Percentiles rank a stretch among this genome's conserved stretches.
Evolutionary conservation across 1,140 invertebrate genomes (phyloP).

Genomic region (Aphaenogaster floridana): DNA sequence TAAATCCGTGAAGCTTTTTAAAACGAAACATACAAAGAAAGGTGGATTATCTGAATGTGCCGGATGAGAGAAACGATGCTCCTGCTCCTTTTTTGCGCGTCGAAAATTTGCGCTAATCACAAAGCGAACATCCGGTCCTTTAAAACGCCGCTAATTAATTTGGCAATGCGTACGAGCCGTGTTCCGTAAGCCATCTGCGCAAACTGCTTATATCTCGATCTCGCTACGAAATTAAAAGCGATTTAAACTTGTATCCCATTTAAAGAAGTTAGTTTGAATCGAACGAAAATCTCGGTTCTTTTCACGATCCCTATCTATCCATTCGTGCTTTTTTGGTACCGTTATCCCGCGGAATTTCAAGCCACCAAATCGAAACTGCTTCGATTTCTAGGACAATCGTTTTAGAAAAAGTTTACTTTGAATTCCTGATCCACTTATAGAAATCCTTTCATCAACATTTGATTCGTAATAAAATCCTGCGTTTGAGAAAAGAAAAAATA

Average conservation of each 20-base stretch:
- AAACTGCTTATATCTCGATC: slow-evolving; percentile 25
- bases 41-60: neutral
- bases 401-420: slow-evolving; percentile 14
- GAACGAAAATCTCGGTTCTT: slow-evolving; percentile 21
- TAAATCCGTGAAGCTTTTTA: slow-evolving; percentile 19
- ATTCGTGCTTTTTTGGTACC: neutral
- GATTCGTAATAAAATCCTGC: neutral
- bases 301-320: slow-evolving; percentile 30
- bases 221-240: slow-evolving; percentile 6
- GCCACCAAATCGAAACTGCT: slow-evolving; percentile 6
- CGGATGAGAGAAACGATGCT: neutral
- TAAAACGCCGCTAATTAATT: slow-evolving; percentile 37
- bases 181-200: neutral
- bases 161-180: neutral
- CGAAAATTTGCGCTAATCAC: neutral
- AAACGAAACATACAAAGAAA: neutral
- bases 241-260: slow-evolving; percentile 25
- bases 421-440: neutral
- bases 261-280: slow-evolving; percentile 33
- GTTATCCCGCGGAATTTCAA: slow-evolving; percentile 20
- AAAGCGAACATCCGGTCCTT: neutral
- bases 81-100: neutral
- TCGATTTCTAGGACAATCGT: neutral
- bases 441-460: slow-evolving; percentile 1
- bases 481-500: neutral